These are phyloP conservation scores for Volucella inanis DNA, from an alignment of 2,888 invertebrate genomes.

Conservation along the genomic window DNA sequence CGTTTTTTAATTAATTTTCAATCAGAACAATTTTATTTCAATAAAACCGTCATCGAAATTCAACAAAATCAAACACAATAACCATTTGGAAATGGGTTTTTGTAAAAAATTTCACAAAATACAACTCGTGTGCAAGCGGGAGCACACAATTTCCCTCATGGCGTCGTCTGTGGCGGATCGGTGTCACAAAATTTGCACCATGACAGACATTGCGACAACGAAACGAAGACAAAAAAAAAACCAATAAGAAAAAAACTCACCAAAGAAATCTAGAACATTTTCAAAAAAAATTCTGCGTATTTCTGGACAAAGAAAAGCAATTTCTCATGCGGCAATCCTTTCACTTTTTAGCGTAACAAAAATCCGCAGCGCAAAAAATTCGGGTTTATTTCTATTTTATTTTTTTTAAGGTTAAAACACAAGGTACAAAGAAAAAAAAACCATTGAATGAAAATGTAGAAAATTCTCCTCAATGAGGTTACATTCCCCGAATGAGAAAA, in stretches of 20 bases:
- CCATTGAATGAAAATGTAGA: background rate
- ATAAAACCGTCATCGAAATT: background rate
- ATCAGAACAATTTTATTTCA: background rate
- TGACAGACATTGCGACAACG: conserved; percentile 14
- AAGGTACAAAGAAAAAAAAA: conserved; percentile 11
- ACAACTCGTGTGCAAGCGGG: conserved; percentile 40
- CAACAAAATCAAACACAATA: background rate
- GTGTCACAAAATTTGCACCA: conserved; percentile 40
- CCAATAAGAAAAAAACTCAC: conserved; percentile 30
- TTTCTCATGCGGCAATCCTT: conserved; percentile 52
- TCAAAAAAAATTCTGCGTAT: background rate
- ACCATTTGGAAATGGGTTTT: background rate
- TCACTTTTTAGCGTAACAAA: conserved; percentile 50
- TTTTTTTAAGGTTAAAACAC: conserved; percentile 57
- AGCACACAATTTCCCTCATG: conserved; percentile 35
- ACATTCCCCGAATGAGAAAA: conserved; percentile 44
- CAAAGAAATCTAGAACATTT: conserved; percentile 46
- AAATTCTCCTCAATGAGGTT: conserved; percentile 44
- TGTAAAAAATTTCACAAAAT: background rate
- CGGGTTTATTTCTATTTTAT: background rate
- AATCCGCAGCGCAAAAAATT: conserved; percentile 7
- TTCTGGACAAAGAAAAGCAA: conserved; percentile 45
- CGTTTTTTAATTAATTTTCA: conserved; percentile 34
- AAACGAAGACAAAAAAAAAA: conserved; percentile 1
- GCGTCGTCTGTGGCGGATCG: conserved; percentile 49